A percentile compares a stretch with the other conserved stretches of the same genome.
These are phyloP conservation scores for Brachyhypopomus gauderio DNA, from an alignment of 2,113 vertebrate genomes.

Conservation along the genomic window DNA sequence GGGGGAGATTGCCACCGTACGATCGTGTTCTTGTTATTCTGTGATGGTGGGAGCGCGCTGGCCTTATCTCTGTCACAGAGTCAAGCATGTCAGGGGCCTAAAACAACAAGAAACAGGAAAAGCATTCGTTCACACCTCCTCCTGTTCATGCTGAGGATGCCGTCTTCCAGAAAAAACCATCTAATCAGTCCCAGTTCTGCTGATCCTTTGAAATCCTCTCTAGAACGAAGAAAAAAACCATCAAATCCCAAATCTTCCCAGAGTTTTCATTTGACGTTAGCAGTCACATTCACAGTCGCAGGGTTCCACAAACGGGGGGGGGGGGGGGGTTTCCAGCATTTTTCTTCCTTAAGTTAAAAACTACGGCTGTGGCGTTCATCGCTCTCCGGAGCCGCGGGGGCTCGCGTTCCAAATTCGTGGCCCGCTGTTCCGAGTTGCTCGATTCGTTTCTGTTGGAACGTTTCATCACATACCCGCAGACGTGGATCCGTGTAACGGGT, in stretches of 20 bases:
- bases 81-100: neutral
- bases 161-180: neutral
- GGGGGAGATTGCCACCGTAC: neutral
- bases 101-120: neutral
- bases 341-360: neutral
- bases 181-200: neutral
- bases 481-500: neutral
- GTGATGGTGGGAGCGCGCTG: conserved; percentile 4
- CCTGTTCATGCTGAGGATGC: neutral
- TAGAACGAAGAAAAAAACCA: neutral
- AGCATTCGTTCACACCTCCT: too few species aligned
- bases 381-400: neutral
- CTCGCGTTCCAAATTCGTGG: neutral
- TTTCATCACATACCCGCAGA: neutral
- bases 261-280: neutral
- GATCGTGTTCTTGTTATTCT: conserved; percentile 40
- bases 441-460: neutral
- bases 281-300: too few species aligned
- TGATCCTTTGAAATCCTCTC: neutral
- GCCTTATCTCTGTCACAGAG: conserved; percentile 20
- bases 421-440: neutral
- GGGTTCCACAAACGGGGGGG: too few species aligned
- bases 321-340: too few species aligned
- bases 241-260: neutral
- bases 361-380: neutral